Percentiles rank a stretch among this genome's conserved stretches.
phyloP scores from a whole-genome alignment of 2,888 invertebrate genomes.

The Drosophila bunnanda region DNA sequence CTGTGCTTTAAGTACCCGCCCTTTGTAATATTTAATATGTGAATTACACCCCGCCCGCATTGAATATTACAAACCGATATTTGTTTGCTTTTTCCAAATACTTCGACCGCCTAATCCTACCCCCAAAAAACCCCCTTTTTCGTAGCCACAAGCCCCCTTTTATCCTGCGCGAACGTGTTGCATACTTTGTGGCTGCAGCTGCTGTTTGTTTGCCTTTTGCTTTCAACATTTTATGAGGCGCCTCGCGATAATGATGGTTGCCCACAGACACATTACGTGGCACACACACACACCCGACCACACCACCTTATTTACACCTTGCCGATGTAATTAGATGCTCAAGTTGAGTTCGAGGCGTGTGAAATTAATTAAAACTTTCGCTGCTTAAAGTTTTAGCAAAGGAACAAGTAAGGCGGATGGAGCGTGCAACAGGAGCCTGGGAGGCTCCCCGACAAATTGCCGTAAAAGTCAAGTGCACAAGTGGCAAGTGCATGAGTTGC shows the following conservation, averaged over 20 bases:
- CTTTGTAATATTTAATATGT: constrained; percentile 25
- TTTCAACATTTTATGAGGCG: constrained; percentile 53
- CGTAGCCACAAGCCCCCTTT: constrained; percentile 11
- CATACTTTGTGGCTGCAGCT: constrained; percentile 74
- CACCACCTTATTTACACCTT: constrained; percentile 50
- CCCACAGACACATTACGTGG: constrained; percentile 71
- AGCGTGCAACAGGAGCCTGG: constrained; percentile 44
- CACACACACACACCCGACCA: constrained; percentile 4
- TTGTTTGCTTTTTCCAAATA: constrained; percentile 23
- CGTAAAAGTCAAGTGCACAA: constrained; percentile 65
- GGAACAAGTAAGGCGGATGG: constrained; percentile 24
- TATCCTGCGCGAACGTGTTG: constrained; percentile 60
- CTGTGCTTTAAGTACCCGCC: neutral
- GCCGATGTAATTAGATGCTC: constrained; percentile 71
- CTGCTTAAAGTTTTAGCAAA: constrained; percentile 57
- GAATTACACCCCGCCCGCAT: constrained; percentile 60
- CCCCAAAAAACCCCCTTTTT: neutral
- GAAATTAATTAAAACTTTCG: constrained; percentile 79
- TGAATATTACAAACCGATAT: constrained; percentile 14
- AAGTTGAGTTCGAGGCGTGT: constrained; percentile 61
- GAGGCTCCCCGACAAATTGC: constrained; percentile 27
- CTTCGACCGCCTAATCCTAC: constrained; percentile 1
- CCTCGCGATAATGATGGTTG: constrained; percentile 73
- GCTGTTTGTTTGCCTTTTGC: constrained; percentile 65
- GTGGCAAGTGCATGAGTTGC: constrained; percentile 56